Conservation (phyloP, 1,140 invertebrate genomes). For the Paracyclopina nana region DNA sequence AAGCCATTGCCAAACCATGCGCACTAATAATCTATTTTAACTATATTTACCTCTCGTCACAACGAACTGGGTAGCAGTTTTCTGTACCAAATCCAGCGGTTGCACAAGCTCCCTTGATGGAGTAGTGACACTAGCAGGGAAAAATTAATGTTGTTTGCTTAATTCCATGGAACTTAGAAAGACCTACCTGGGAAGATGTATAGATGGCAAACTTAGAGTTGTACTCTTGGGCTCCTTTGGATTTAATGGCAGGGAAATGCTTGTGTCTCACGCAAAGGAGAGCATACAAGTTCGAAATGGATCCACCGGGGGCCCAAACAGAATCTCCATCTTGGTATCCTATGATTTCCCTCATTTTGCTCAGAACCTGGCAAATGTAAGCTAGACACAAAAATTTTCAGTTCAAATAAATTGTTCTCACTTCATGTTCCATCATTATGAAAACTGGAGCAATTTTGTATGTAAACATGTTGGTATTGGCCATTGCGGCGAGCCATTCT, state of each 20-base stretch:
- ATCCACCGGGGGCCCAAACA: constrained; percentile 84
- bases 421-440: constrained; percentile 76
- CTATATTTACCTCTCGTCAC: constrained; percentile 70
- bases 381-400: no score
- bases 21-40: constrained; percentile 52
- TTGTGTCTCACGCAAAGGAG: constrained; percentile 80
- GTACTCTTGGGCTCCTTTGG: constrained; percentile 39
- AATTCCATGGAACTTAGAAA: background rate
- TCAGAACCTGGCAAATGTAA: constrained; percentile 22
- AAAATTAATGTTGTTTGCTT: background rate
- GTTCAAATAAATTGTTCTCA: no score
- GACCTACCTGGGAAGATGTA: background rate
- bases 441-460: constrained; percentile 98
- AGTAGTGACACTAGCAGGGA: constrained; percentile 75
- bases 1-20: constrained; percentile 14
- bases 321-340: constrained; percentile 70
- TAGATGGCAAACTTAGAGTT: background rate
- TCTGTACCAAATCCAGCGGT: constrained; percentile 86
- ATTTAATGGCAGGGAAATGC: constrained; percentile 85
- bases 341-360: constrained; percentile 80
- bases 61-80: no score
- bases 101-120: constrained; percentile 82
- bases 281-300: constrained; percentile 95
- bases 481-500: constrained; percentile 88
- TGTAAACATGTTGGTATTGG: constrained; percentile 98